Evolutionary conservation across 1,140 invertebrate species (phyloP).

Genomic region (Neodiprion lecontei): DNA sequence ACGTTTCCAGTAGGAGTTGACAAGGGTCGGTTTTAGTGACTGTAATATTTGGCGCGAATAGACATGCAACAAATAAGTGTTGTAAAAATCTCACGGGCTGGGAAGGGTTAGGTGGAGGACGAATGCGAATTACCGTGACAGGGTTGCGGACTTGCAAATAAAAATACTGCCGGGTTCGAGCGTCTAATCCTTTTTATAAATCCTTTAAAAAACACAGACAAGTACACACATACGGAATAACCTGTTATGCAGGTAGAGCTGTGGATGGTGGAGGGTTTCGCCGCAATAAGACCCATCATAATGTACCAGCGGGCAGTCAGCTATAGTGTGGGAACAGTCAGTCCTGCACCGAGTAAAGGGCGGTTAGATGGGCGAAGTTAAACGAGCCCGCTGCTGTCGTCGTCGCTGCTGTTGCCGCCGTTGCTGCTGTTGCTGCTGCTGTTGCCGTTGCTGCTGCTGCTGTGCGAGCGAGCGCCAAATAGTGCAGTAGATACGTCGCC

Average conservation of each 20-base stretch:
- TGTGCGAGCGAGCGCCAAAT: neutral
- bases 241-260: neutral
- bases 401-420: neutral
- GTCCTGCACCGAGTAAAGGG: neutral
- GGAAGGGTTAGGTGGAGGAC: neutral
- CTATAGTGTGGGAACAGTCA: constrained; percentile 5
- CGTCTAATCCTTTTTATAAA: constrained; percentile 5
- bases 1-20: too few relatives aligned
- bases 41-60: neutral
- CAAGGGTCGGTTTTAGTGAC: too few relatives aligned
- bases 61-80: neutral
- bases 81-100: neutral
- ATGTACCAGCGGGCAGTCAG: neutral
- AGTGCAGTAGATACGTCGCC: neutral
- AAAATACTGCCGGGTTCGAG: neutral
- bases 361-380: neutral
- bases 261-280: constrained; percentile 1
- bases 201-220: neutral
- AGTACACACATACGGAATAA: neutral
- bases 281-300: neutral
- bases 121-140: neutral
- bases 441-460: neutral
- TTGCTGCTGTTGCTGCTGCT: neutral
- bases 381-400: neutral
- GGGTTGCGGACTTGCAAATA: neutral